A percentile compares a stretch with the other conserved stretches of the same genome.
These are phyloP conservation scores for Mesoligia furuncula DNA, from an alignment of 2,888 invertebrate species.

Conservation along the genomic window DNA sequence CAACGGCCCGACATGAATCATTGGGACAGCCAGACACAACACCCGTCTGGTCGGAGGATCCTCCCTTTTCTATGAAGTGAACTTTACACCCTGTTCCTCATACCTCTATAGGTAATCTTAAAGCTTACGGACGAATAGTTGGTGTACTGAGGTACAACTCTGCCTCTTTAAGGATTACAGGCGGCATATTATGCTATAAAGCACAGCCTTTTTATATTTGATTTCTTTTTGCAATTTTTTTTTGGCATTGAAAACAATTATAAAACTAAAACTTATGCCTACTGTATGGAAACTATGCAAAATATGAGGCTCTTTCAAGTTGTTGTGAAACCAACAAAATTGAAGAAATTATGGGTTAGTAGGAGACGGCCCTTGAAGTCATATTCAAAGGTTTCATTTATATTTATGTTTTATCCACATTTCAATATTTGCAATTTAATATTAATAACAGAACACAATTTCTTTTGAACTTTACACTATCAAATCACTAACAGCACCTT, in stretches of 20 bases:
- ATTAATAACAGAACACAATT: not conserved
- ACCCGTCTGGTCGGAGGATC: no score
- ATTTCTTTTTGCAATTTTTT: no score
- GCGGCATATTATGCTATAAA: not conserved
- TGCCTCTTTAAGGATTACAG: no score
- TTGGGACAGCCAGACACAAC: no score
- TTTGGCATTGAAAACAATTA: not conserved
- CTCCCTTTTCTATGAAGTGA: no score
- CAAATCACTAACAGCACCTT: slow-evolving; percentile 10
- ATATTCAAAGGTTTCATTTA: not conserved
- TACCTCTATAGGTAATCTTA: no score
- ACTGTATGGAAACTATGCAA: not conserved
- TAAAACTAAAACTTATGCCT: not conserved
- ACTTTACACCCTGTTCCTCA: no score
- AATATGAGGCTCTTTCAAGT: not conserved
- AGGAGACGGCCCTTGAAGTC: no score
- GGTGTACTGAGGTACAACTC: no score
- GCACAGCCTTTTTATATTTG: no score
- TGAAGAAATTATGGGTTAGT: not conserved
- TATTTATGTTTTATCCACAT: not conserved
- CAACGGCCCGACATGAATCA: no score
- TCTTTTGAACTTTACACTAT: slow-evolving; percentile 23
- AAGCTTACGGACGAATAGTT: no score
- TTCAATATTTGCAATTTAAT: slow-evolving; percentile 8
- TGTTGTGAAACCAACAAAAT: not conserved